A percentile compares a stretch with the other conserved stretches of the same genome.
These are phyloP conservation scores for Gambusia yucatana DNA, from an alignment of 2,797 vertebrate species.

Conservation along the genomic window DNA sequence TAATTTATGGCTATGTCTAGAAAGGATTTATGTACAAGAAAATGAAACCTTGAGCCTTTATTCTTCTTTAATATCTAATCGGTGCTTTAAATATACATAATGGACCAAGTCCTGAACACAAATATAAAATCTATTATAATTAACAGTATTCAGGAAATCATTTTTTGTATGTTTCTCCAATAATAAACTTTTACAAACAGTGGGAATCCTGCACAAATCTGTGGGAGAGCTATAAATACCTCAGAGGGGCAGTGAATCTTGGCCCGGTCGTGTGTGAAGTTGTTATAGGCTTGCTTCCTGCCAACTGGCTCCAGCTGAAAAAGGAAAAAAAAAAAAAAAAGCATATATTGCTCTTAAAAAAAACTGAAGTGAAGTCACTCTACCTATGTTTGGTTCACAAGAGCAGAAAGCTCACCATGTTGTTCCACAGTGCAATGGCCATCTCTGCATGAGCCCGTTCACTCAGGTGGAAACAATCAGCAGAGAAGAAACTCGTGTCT, in stretches of 20 bases:
- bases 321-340: neutral
- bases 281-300: constrained; percentile 86
- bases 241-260: constrained; percentile 88
- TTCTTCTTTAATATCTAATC: neutral
- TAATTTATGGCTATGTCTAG: neutral
- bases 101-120: neutral
- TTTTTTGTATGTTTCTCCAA: neutral
- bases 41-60: neutral
- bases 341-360: neutral
- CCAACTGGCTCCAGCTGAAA: constrained; percentile 88
- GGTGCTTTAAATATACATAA: neutral
- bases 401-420: constrained; percentile 84
- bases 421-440: constrained; percentile 92
- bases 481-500: constrained; percentile 87
- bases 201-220: constrained; percentile 1
- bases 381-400: constrained; percentile 2
- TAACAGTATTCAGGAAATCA: neutral
- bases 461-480: constrained; percentile 90
- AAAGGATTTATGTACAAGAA: neutral
- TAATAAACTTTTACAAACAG: neutral
- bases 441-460: constrained; percentile 87
- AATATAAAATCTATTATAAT: neutral
- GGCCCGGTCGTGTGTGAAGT: constrained; percentile 86
- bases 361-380: neutral
- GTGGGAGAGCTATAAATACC: constrained; percentile 53